phyloP scores from a whole-genome alignment of 2,113 vertebrate genomes.

The Triplophysa tibetana region DNA sequence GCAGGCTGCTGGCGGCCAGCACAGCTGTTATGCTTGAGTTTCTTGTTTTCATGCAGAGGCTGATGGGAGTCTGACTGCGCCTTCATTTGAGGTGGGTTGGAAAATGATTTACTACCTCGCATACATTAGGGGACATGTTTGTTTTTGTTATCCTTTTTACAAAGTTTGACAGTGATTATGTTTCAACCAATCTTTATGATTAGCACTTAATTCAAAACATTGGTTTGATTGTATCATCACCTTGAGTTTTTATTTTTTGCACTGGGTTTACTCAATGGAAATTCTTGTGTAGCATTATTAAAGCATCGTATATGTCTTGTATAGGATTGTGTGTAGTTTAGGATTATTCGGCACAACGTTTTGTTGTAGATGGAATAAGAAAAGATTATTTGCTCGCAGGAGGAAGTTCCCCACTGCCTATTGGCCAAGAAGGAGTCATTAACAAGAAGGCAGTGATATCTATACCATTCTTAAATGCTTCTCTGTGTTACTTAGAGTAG shows the following conservation, averaged over 20 bases:
- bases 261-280: not conserved
- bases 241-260: not conserved
- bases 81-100: conserved; percentile 63
- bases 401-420: conserved; percentile 57
- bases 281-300: not conserved
- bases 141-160: conserved; percentile 6
- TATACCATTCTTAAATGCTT: conserved; percentile 55
- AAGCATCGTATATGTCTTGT: not conserved
- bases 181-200: not conserved
- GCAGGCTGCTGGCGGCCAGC: conserved; percentile 64
- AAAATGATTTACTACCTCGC: conserved; percentile 37
- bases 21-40: conserved; percentile 60
- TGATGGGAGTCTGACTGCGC: conserved; percentile 56
- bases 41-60: conserved; percentile 62
- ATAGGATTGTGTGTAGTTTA: not conserved
- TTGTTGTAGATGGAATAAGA: conserved; percentile 58
- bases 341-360: conserved; percentile 21
- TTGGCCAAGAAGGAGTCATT: conserved; percentile 62
- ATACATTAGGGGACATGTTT: conserved; percentile 23
- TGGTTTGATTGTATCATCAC: not conserved
- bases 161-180: not conserved
- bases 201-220: not conserved
- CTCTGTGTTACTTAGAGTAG: conserved; percentile 37
- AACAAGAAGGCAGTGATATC: conserved; percentile 61
- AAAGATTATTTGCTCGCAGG: conserved; percentile 63